phyloP scores from a whole-genome alignment of 2,113 vertebrate genomes.

The Pogonocichla stellata region DNA sequence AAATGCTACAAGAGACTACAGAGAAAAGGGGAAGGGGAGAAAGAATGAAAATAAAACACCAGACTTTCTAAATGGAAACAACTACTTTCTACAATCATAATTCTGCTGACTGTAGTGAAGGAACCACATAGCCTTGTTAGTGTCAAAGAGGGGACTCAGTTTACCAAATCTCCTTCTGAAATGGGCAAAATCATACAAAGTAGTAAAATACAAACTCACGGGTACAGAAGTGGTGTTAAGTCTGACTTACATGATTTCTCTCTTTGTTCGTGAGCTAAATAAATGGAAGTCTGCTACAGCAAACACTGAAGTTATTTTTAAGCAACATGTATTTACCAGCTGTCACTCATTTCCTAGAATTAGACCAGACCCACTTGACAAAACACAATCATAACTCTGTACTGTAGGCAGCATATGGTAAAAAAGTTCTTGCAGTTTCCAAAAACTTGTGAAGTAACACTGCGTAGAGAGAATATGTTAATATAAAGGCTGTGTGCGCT shows the following conservation, averaged over 20 bases:
- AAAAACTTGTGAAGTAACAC: neutral
- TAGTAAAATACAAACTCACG: neutral
- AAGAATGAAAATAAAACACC: slow-evolving; percentile 56
- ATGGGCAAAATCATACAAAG: neutral
- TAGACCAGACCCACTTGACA: neutral
- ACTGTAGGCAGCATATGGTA: neutral
- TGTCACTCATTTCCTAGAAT: neutral
- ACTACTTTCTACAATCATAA: neutral
- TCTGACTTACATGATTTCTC: neutral
- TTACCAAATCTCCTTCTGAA: neutral
- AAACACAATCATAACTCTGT: neutral
- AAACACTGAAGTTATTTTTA: slow-evolving; percentile 16
- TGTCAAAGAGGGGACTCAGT: neutral
- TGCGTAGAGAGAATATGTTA: neutral
- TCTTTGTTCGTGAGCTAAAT: neutral
- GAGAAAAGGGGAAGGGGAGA: slow-evolving; percentile 20
- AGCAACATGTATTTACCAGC: neutral
- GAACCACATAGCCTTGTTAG: neutral
- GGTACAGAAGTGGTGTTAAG: neutral
- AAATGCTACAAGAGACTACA: slow-evolving; percentile 97
- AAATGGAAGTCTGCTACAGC: neutral
- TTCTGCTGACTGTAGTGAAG: neutral
- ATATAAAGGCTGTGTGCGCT: neutral
- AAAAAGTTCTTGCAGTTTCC: neutral
- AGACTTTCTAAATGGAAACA: slow-evolving; percentile 20